phyloP scores from a whole-genome alignment of 1,140 invertebrate species.

The Lethocerus indicus region DNA sequence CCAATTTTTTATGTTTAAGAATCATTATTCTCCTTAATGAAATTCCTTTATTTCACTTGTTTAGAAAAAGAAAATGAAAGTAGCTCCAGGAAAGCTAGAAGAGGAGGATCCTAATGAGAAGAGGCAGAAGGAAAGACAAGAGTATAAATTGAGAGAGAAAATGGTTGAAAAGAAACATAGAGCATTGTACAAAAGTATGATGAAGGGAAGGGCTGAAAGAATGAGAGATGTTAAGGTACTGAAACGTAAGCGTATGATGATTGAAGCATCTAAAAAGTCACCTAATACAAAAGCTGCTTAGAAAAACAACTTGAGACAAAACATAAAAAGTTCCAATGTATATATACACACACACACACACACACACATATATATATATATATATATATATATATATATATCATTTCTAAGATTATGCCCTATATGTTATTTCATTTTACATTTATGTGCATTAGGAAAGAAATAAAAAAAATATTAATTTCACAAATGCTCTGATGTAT shows the following conservation, averaged over 20 bases:
- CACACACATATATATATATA: no score
- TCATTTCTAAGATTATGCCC: no score
- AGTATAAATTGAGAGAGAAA: slow-evolving; percentile 78
- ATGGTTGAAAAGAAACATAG: slow-evolving; percentile 91
- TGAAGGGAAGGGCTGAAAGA: slow-evolving; percentile 60
- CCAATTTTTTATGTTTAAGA: background rate
- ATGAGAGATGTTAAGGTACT: slow-evolving; percentile 70
- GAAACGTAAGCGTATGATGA: slow-evolving; percentile 55
- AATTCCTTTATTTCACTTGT: slow-evolving; percentile 17
- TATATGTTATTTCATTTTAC: no score
- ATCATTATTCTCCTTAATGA: background rate
- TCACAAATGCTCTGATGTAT: no score
- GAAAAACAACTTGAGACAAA: no score
- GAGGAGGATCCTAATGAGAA: slow-evolving; percentile 53
- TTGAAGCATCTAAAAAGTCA: slow-evolving; percentile 47
- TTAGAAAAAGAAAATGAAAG: slow-evolving; percentile 56
- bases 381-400: no score
- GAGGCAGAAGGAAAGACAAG: slow-evolving; percentile 62
- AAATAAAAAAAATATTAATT: no score
- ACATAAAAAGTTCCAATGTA: no score
- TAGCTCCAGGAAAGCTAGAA: slow-evolving; percentile 49
- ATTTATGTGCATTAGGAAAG: no score
- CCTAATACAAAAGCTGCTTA: no score
- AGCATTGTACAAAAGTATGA: slow-evolving; percentile 78
- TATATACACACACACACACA: no score